Evolutionary conservation across 2,113 vertebrate genomes (phyloP), one percentile per base, ranked within the genome.

Genomic region (Typhlomys cinereus): DNA sequence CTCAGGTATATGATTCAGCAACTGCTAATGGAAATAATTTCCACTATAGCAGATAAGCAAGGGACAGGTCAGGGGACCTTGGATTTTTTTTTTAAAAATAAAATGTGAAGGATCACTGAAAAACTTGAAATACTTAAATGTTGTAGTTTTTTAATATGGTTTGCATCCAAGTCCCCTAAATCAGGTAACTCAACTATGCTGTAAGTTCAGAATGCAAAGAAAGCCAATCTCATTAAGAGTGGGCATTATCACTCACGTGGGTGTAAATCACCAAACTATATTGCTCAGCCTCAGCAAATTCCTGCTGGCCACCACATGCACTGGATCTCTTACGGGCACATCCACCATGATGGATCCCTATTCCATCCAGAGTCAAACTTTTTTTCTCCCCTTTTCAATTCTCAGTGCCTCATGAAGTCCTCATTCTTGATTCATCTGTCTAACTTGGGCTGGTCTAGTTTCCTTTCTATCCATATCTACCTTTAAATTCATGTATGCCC

Each of bases 1-100:
- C 80, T 93, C 94, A 96, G 96, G 94, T 97, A 95, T 90, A 96
- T 93, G 93, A 96, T 92, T 96, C 90, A 95, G 96, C 92, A 96
- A 90, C 85, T 85, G 59, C 69, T 92, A 89, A 93, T 64, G 70
- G 80, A 90, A 96, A 94, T 90, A 52, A 84, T 73, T 96, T 93
- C 75, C 27, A n/a, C 31, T 70, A 78, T 89, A 79, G 54, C 31
- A 93, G 91, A 93, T 74, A 36, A 27, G 39, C 20, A 82, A 93
- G 29, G 20, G 79, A 48, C 57, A 88, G 31, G 74, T 81, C 29
- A 48, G 48, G 85, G 34, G 70, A 84, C 36, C 17, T 52, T 86
- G 57, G 20, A 46, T 46, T 70, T 57, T n/a, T n/a, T n/a, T n/a
- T n/a, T 69, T 74, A 34, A 18, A 59, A 61, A 39, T 20, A 78